Evolutionary conservation across 1,140 invertebrate species (phyloP).

Genomic region (Papilio aristodemus): DNA sequence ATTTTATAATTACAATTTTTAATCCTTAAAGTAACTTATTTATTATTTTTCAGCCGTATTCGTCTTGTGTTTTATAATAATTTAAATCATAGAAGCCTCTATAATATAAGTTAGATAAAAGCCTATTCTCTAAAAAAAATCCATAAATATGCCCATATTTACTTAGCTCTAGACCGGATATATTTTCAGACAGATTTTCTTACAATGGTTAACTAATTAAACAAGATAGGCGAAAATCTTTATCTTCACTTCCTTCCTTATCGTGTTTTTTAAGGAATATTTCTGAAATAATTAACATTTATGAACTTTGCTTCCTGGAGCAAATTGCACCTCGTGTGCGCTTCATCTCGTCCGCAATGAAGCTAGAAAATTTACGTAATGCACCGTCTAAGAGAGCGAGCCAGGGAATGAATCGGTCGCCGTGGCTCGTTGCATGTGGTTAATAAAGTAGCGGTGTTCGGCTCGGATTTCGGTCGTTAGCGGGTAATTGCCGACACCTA

Average conservation of each 20-base stretch:
- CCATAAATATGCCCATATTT: too few relatives aligned
- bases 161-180: too few relatives aligned
- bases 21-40: neutral
- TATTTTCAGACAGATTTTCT: too few relatives aligned
- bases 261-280: neutral
- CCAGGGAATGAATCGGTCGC: conserved; percentile 42
- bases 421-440: conserved; percentile 47
- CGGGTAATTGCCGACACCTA: conserved; percentile 74
- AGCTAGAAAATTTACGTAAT: conserved; percentile 32
- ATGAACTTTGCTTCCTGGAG: neutral
- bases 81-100: too few relatives aligned
- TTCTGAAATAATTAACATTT: neutral
- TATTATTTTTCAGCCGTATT: neutral
- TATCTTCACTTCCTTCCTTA: too few relatives aligned
- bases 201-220: too few relatives aligned
- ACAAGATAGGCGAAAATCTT: too few relatives aligned
- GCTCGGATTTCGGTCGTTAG: conserved; percentile 75
- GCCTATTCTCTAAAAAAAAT: too few relatives aligned
- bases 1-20: neutral
- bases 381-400: conserved; percentile 9
- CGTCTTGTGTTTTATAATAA: too few relatives aligned
- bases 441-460: conserved; percentile 61
- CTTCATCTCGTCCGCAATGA: conserved; percentile 25
- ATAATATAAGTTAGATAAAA: too few relatives aligned
- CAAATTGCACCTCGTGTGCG: neutral